Evolutionary conservation across 2,888 invertebrate genomes (phyloP).

Genomic region (Lasioglossum malachurum): DNA sequence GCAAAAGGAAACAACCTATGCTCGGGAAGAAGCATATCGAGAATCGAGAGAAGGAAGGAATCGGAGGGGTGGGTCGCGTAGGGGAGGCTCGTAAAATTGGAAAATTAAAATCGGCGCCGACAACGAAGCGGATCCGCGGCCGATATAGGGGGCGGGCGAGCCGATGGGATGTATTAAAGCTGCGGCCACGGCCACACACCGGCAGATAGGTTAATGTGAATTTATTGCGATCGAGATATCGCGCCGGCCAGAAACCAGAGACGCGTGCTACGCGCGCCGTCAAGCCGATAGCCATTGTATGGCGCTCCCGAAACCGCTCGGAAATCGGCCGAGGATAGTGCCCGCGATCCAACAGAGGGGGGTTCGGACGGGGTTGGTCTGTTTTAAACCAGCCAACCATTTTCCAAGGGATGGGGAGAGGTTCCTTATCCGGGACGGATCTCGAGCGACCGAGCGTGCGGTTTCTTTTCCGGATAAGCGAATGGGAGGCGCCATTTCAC

Average conservation of each 20-base stretch:
- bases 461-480: slow-evolving; percentile 32
- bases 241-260: slow-evolving; percentile 77
- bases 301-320: slow-evolving; percentile 61
- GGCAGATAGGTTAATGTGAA: slow-evolving; percentile 84
- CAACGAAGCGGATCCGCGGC: slow-evolving; percentile 60
- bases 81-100: slow-evolving; percentile 64
- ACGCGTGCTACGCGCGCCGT: slow-evolving; percentile 79
- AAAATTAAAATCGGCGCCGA: slow-evolving; percentile 74
- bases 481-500: slow-evolving; percentile 30
- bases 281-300: slow-evolving; percentile 77
- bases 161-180: slow-evolving; percentile 72
- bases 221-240: slow-evolving; percentile 84
- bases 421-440: slow-evolving; percentile 42
- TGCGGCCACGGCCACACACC: slow-evolving; percentile 74
- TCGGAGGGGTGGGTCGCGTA: not conserved
- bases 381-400: slow-evolving; percentile 76
- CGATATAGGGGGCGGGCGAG: slow-evolving; percentile 29
- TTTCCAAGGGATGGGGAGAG: slow-evolving; percentile 55
- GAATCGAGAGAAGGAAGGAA: not conserved
- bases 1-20: not conserved
- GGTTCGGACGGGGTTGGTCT: slow-evolving; percentile 23
- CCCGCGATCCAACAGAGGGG: slow-evolving; percentile 35
- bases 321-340: slow-evolving; percentile 50
- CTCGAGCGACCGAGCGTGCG: slow-evolving; percentile 41
- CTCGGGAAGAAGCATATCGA: not conserved